These are phyloP conservation scores for Artibeus lituratus DNA, from an alignment of 2,797 vertebrate genomes.

Conservation along the genomic window DNA sequence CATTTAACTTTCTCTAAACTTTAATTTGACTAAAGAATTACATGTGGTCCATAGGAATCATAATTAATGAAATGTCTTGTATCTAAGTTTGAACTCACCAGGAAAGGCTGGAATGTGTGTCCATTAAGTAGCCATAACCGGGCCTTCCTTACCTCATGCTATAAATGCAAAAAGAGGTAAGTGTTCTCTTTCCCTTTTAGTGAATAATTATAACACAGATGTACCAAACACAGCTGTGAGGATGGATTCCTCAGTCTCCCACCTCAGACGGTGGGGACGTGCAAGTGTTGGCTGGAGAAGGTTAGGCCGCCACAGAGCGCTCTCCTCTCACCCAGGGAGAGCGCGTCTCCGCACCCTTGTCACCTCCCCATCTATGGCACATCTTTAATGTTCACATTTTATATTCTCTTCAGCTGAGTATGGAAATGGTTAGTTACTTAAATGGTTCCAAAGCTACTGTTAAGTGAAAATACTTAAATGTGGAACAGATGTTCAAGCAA, in stretches of 20 bases:
- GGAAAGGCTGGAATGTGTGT: not conserved
- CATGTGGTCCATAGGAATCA: not conserved
- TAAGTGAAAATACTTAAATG: slow-evolving; percentile 53
- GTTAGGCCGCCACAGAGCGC: not conserved
- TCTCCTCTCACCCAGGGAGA: not conserved
- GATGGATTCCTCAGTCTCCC: not conserved
- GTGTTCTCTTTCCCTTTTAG: not conserved
- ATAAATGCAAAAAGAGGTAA: not conserved
- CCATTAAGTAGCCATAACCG: not conserved
- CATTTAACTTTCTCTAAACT: not conserved
- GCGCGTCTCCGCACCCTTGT: not conserved
- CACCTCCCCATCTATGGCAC: slow-evolving; percentile 19
- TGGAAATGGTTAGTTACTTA: slow-evolving; percentile 53
- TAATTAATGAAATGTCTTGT: not conserved
- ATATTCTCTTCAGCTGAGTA: slow-evolving; percentile 44
- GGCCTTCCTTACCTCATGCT: not conserved
- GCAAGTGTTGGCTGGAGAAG: not conserved
- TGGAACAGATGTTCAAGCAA: slow-evolving; percentile 55
- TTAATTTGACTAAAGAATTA: slow-evolving; percentile 24
- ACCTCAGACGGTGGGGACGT: not conserved
- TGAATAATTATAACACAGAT: not conserved
- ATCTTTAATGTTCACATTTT: slow-evolving; percentile 52
- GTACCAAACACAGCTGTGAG: not conserved
- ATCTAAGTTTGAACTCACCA: not conserved
- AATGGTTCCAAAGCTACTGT: slow-evolving; percentile 61